Evolutionary conservation across 2,888 invertebrate species (phyloP).

Genomic region (Athrips mouffetella): DNA sequence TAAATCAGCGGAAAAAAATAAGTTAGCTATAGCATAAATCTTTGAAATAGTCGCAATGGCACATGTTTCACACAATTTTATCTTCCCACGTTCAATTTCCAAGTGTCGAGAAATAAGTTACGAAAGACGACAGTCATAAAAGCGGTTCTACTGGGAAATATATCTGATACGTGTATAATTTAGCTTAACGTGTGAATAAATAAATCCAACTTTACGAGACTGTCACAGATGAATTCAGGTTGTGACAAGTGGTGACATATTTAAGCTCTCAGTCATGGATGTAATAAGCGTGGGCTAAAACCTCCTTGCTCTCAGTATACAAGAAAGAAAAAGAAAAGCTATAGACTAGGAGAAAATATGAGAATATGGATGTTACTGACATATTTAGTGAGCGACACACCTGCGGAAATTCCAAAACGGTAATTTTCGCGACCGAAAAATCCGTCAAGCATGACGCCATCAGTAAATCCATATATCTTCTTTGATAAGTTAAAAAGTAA

Average conservation of each 20-base stretch:
- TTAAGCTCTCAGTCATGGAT: too few species aligned
- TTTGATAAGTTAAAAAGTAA: too few species aligned
- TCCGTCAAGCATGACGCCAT: too few species aligned
- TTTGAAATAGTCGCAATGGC: neutral
- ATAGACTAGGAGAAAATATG: too few species aligned
- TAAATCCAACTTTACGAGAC: neutral
- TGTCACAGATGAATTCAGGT: neutral
- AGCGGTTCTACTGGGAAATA: neutral
- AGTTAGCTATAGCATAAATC: neutral
- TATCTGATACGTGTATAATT: neutral
- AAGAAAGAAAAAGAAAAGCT: too few species aligned
- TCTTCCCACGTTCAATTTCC: neutral
- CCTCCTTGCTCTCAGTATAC: too few species aligned
- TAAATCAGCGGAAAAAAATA: neutral
- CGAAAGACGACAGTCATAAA: neutral
- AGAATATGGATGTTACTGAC: too few species aligned
- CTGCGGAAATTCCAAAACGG: too few species aligned
- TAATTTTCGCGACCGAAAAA: too few species aligned
- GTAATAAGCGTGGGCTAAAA: too few species aligned
- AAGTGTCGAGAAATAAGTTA: neutral
- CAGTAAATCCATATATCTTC: too few species aligned
- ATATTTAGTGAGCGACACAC: too few species aligned
- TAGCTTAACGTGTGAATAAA: neutral
- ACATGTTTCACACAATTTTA: neutral
- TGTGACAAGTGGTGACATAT: neutral